Base-by-base conservation (phyloP, 2,797 vertebrate species). In the Echiichthys vipera region DNA sequence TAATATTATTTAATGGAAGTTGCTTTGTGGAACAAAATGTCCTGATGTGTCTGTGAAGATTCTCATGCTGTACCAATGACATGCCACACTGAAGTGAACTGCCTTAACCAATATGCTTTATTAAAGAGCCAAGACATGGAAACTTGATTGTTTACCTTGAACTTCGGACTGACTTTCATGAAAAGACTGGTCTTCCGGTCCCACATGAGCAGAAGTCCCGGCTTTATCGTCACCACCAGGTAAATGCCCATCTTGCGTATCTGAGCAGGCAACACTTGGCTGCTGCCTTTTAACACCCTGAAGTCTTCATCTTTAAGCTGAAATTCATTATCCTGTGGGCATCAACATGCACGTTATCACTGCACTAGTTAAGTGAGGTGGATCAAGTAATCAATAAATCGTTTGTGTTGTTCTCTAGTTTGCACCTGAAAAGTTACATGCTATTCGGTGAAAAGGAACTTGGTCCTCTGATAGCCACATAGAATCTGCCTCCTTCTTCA, bases 181-280 rank as follows among this genome's bases (percentile, higher is more conserved):
- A 96, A 96, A 65, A 98, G 91, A 73, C 95, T 96, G 34, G 97
- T 99, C 89, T 94, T 96, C 87, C 82, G 93, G 91, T 99, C 97
- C 98, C 98, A 99, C 90, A 95, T 93, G 18, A 98, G 85, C 65
- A 94, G 89, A n/a, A 98, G 76, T 17, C 97, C 96, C 1, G 40
- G 36, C 6, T 87, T 83, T 5, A 95, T 91, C 2, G 94, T 94
- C 84, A 97, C 88, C 57, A 97, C 95, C 57, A 95, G 54, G 88
- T 96, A 98, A 84, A 94, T 90, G 20, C 98, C 97, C 95, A 96
- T 94, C 80, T 93, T 95, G 2, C 86, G 93, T 7, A 97, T 72
- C 68, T 93, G 90, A 82, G 89, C 90, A 10, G 95, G 94, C 1
- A 92, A 75, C 72, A 88, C 82, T 57, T 73, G 86, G 69, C 81